Evolutionary conservation across 2,113 vertebrate species (phyloP).

Genomic region (Chaetodon auriga): DNA sequence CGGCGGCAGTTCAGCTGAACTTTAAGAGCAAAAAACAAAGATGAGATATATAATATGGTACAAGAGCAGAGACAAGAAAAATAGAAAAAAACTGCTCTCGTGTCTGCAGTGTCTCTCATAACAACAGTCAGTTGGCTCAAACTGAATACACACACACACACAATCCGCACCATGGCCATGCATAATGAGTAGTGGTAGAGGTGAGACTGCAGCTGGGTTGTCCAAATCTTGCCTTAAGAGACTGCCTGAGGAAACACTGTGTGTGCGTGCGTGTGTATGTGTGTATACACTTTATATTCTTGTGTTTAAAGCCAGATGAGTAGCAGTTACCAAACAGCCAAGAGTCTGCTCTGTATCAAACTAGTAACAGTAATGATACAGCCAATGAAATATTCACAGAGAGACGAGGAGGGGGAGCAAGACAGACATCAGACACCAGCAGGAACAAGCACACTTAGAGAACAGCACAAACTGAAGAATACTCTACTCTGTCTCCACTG

Average conservation of each 20-base stretch:
- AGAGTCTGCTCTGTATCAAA: background rate
- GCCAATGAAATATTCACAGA: constrained; percentile 13
- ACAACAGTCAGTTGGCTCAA: constrained; percentile 28
- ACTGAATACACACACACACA: constrained; percentile 40
- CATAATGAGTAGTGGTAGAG: constrained; percentile 54
- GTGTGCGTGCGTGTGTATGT: background rate
- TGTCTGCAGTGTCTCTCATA: background rate
- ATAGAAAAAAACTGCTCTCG: constrained; percentile 13
- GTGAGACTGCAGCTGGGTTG: constrained; percentile 50
- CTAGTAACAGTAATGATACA: background rate
- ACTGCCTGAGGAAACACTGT: constrained; percentile 13
- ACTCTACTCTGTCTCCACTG: background rate
- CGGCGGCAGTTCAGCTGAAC: constrained; percentile 39
- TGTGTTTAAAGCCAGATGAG: constrained; percentile 15
- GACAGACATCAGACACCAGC: background rate
- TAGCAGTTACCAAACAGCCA: constrained; percentile 7
- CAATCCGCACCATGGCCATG: constrained; percentile 31
- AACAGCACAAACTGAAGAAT: background rate
- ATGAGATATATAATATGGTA: constrained; percentile 31
- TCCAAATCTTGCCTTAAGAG: constrained; percentile 45
- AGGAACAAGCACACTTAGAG: background rate
- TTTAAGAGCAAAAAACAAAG: constrained; percentile 19
- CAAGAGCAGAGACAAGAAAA: background rate
- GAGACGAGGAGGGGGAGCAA: background rate
- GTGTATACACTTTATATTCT: background rate